Evolutionary conservation across 2,797 vertebrate genomes (phyloP), one percentile per base, ranked within the genome.

Genomic region (Anniella stebbinsi): DNA sequence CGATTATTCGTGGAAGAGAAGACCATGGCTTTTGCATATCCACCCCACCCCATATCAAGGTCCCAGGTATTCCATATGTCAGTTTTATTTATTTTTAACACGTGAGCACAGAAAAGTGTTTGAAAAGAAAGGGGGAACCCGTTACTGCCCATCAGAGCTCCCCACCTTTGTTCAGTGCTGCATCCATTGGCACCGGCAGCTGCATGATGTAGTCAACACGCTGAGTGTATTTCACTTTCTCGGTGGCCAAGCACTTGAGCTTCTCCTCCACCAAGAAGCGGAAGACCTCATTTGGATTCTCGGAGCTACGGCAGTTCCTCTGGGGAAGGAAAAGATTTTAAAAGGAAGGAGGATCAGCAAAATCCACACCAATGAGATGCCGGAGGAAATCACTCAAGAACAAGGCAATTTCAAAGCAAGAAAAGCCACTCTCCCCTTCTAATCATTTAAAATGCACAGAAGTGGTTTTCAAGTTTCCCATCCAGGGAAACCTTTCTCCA

Each of bases 161-260:
- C 91, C 95, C 91, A 98, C 97, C 97, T 97, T 98, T 99, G 97
- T 99, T 99, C 81, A 98, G 98, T 25, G 99, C 99, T 92, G 99
- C 98, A 80, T 99, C 99, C 98, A 99, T 99, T 91, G 98, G 99
- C 88, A 99, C 99, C 0, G 99, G 99, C 87, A 99, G 97, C 97
- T 99, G 99, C 94, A 99, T 98, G 2, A 99, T 99, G 91, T 99
- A 99, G 95, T 99, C 99, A 83, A 99, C 99, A n/a, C 99, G 97
- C 95, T 99, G 99, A 1, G 99, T 99, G 90, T 99, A 99, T 96
- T 99, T 99, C 94, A 99, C 99, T 96, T 99, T 99, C 93, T 98
- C 98, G 5, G 99, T 99, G 87, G 99, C 98, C 97, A 99, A 98
- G 97, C 99, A 99, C 95, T 99, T 98, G 91, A 99, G 98, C 96